phyloP scores from a whole-genome alignment of 2,797 vertebrate species.

The Petrocephalus sullivani region DNA sequence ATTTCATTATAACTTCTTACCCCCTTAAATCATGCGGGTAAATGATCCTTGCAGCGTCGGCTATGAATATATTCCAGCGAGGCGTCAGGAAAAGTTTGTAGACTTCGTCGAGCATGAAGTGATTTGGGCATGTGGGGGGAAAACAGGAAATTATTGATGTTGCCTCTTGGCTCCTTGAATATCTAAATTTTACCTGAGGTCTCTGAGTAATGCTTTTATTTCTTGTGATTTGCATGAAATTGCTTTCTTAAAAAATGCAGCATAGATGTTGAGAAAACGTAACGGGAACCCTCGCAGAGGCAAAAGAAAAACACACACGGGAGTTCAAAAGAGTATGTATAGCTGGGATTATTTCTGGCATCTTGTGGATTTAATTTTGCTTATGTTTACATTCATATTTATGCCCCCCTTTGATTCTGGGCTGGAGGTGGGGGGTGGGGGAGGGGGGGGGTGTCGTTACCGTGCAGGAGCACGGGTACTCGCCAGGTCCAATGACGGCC shows the following conservation, averaged over 20 bases:
- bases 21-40: not conserved
- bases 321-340: constrained; percentile 67
- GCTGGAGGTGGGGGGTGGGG: not conserved
- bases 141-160: constrained; percentile 15
- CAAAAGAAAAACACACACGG: constrained; percentile 26
- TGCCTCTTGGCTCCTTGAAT: constrained; percentile 10
- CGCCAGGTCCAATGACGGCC: not conserved
- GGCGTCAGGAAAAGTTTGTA: not conserved
- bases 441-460: not conserved
- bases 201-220: constrained; percentile 14
- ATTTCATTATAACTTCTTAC: not conserved
- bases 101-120: constrained; percentile 1
- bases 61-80: constrained; percentile 8
- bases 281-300: constrained; percentile 43
- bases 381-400: not conserved
- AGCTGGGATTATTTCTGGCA: constrained; percentile 56
- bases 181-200: constrained; percentile 21
- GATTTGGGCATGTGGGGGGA: not conserved
- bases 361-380: constrained; percentile 29
- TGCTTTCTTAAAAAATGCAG: constrained; percentile 39
- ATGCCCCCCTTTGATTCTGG: not conserved
- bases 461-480: not conserved
- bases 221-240: constrained; percentile 26
- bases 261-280: constrained; percentile 48
- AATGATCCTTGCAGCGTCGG: not conserved